These are phyloP conservation scores for Ophion ventricosus DNA, from an alignment of 2,888 invertebrate species.

Conservation along the genomic window DNA sequence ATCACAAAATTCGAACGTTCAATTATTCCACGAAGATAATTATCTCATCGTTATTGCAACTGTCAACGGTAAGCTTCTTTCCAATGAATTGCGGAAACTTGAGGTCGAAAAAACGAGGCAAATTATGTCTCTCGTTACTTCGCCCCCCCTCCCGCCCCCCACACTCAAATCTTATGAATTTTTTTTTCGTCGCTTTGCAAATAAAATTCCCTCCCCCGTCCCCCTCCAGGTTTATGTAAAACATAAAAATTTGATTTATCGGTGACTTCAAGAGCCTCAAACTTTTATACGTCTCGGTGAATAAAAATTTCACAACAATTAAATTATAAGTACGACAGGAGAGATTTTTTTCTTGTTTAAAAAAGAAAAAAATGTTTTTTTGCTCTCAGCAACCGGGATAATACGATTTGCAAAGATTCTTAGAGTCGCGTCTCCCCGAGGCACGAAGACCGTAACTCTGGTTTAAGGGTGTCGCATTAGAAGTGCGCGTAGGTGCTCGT, in stretches of 20 bases:
- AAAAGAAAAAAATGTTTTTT: background rate
- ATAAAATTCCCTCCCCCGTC: too few species aligned
- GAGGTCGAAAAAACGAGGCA: too few species aligned
- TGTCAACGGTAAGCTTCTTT: too few species aligned
- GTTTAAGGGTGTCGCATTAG: slow-evolving; percentile 59
- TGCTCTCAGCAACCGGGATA: background rate
- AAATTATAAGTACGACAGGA: background rate
- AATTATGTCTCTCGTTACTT: background rate
- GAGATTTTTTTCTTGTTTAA: background rate
- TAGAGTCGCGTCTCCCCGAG: slow-evolving; percentile 5
- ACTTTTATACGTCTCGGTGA: background rate
- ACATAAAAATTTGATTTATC: slow-evolving; percentile 7
- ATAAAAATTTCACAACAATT: slow-evolving; percentile 14
- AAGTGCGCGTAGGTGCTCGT: slow-evolving; percentile 63
- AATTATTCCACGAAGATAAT: too few species aligned
- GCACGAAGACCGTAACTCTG: slow-evolving; percentile 41
- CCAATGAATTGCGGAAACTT: too few species aligned
- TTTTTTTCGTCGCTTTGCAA: background rate
- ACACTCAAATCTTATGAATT: background rate
- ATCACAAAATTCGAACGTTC: too few species aligned
- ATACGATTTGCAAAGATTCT: slow-evolving; percentile 25
- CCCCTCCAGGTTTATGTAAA: background rate
- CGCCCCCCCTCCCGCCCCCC: too few species aligned
- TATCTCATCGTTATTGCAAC: too few species aligned
- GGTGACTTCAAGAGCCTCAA: background rate